Evolutionary conservation across 1,140 invertebrate genomes (phyloP), one percentile per base, ranked within the genome.

Genomic region (Scaptomyza graminum): DNA sequence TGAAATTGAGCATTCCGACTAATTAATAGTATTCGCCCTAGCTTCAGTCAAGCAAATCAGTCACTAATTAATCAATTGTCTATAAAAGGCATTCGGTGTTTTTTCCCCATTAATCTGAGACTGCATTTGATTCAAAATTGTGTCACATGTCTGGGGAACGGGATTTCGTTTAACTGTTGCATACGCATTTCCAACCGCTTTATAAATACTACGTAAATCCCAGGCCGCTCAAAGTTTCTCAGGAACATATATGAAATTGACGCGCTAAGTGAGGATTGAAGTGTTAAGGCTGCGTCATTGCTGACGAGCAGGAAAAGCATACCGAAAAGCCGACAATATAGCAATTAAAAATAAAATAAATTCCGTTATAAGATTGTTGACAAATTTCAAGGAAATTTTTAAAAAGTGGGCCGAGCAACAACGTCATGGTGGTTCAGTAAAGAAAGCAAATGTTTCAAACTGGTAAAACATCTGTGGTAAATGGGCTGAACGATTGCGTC

Each of bases 171-270:
- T 52, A 25, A 25, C 18, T 43, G 47, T 34, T 34, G 22, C 16
- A 31, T 59, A 59, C 54, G 54, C 34, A 66, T 50, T 59, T 25
- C 9, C 25, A 34, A 44, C 39, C 25, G 25, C 52, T 28, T 28
- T 6, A 28, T 28, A 5, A 28, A 56, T 44, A 46, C 28, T 60
- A 69, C 49, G 59, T 62, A 69, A 64, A 34, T 51, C 22, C 15
- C 49, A 49, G 37, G 9, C 39, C 7, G 54, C 7, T 25, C 11
- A 16, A 25, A 57, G 12, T 16, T 52, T 52, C 39, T 43, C 56
- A 5, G 13, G 18, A 68, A 68, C 15, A 4, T 22, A 31, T 41
- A n/a, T 41, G 5, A 5, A 41, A 28, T 60, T 16, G 46, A 60
- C 5, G 9, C 13, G 15, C 4, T 13, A 1, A 37, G 3, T 61